Evolutionary conservation across 2,888 invertebrate genomes (phyloP).

Genomic region (Hoplodrina blanda): DNA sequence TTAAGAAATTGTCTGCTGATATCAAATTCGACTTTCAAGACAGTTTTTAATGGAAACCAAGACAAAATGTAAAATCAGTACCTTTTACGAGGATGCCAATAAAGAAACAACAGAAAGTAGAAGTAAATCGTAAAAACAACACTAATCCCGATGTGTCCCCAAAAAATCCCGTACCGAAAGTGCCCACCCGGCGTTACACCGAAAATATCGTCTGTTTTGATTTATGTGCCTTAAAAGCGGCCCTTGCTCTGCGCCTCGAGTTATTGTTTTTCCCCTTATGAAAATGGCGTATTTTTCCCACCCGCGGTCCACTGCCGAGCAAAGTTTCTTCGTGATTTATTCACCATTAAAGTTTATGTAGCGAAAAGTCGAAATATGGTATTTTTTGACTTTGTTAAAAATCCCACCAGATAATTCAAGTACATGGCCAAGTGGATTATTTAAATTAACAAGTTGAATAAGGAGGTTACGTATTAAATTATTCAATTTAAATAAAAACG

Average conservation of each 20-base stretch:
- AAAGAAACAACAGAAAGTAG: constrained; percentile 82
- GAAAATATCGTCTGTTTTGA: constrained; percentile 88
- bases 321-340: constrained; percentile 81
- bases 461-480: constrained; percentile 8
- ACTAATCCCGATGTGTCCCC: constrained; percentile 85
- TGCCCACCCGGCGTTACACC: constrained; percentile 80
- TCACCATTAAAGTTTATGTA: constrained; percentile 80
- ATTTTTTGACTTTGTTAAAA: constrained; percentile 65
- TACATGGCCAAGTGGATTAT: constrained; percentile 28
- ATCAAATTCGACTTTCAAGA: not conserved
- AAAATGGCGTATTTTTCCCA: constrained; percentile 85
- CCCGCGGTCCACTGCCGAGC: constrained; percentile 77
- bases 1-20: not conserved
- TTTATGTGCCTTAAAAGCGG: constrained; percentile 89
- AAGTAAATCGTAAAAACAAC: constrained; percentile 87
- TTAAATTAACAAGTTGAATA: constrained; percentile 31
- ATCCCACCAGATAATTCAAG: constrained; percentile 34
- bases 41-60: constrained; percentile 40
- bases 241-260: constrained; percentile 84
- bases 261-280: constrained; percentile 89
- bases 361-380: constrained; percentile 75
- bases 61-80: constrained; percentile 68
- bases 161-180: constrained; percentile 82
- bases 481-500: constrained; percentile 3
- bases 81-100: constrained; percentile 77